phyloP scores from a whole-genome alignment of 2,113 vertebrate species.

The Myanophis thanlyinensis region DNA sequence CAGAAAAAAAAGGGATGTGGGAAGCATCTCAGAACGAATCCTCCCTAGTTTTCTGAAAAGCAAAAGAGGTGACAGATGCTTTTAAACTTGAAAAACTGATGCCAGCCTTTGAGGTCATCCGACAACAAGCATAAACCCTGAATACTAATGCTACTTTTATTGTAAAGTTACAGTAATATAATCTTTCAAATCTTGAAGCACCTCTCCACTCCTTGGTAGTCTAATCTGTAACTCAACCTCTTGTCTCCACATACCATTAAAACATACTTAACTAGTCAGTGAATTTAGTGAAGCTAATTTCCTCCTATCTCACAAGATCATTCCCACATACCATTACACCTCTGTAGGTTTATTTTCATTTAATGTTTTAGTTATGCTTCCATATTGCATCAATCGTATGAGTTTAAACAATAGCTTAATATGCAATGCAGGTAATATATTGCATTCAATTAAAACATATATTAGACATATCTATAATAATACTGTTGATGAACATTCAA shows the following conservation, averaged over 20 bases:
- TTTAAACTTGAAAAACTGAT: not conserved
- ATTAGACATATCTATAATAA: not conserved
- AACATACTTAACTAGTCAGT: not conserved
- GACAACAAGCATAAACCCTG: not conserved
- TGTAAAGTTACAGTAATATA: not conserved
- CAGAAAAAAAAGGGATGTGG: not conserved
- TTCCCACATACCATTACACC: not conserved
- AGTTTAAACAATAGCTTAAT: not conserved
- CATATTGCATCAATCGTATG: not conserved
- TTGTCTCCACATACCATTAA: not conserved
- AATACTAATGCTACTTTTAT: not conserved
- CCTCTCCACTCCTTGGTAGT: not conserved
- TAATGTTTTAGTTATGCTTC: not conserved
- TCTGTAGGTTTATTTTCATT: not conserved
- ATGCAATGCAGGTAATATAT: not conserved
- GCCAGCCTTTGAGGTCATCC: not conserved
- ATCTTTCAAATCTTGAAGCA: not conserved
- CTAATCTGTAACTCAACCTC: not conserved
- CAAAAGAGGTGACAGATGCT: not conserved
- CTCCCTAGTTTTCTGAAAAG: not conserved
- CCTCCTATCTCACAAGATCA: not conserved
- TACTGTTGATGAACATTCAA: not conserved
- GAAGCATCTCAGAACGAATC: not conserved
- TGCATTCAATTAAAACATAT: not conserved
- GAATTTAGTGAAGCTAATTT: not conserved